phyloP scores from a whole-genome alignment of 2,113 vertebrate genomes.

The Centrocercus urophasianus region DNA sequence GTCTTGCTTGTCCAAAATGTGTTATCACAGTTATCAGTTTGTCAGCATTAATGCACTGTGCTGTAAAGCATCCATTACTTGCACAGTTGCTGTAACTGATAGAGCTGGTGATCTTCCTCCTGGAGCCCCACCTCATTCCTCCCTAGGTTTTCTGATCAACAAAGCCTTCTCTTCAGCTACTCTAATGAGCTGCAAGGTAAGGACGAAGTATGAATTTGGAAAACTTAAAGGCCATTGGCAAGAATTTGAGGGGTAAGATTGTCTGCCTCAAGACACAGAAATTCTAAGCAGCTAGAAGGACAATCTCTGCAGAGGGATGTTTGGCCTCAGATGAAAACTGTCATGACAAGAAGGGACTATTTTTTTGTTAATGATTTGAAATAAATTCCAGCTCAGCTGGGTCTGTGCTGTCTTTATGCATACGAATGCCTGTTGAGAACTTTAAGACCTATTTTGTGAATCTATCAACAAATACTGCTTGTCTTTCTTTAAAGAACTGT shows the following conservation, averaged over 20 bases:
- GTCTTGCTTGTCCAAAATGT: background rate
- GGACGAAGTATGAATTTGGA: background rate
- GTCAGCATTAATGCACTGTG: background rate
- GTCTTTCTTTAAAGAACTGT: background rate
- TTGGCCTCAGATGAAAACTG: background rate
- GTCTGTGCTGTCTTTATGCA: background rate
- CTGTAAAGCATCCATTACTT: background rate
- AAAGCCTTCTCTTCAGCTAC: background rate
- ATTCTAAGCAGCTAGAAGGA: background rate
- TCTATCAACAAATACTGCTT: background rate
- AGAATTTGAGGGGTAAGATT: background rate
- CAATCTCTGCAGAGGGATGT: background rate
- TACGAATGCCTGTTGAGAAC: background rate
- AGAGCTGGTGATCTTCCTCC: background rate
- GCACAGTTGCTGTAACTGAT: background rate
- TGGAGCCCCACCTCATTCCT: background rate
- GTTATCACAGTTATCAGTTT: fast-evolving
- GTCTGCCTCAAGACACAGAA: background rate
- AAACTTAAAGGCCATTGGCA: background rate
- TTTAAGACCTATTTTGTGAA: background rate
- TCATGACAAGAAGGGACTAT: background rate
- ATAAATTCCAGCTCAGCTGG: background rate
- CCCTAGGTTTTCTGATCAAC: background rate
- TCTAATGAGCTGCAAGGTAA: background rate
- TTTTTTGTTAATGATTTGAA: background rate